phyloP scores from a whole-genome alignment of 2,888 invertebrate genomes.

The Eilema sororculum region DNA sequence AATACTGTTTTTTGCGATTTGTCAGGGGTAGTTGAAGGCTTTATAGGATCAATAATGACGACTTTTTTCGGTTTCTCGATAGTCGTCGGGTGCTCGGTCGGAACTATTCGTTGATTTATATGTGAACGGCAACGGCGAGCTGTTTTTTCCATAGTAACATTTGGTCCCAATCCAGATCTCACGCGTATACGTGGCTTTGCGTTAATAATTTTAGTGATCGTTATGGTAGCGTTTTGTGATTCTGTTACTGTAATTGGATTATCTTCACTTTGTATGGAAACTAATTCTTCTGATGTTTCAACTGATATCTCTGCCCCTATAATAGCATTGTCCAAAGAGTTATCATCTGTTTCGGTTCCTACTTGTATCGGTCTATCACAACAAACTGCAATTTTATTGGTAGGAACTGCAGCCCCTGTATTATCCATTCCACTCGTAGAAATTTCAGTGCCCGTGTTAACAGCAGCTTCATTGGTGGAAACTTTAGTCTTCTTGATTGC shows the following conservation, averaged over 20 bases:
- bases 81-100: background rate
- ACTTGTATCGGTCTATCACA: background rate
- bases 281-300: background rate
- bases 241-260: background rate
- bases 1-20: background rate
- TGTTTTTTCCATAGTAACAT: background rate
- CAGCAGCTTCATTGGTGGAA: background rate
- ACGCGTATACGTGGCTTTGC: constrained; percentile 18
- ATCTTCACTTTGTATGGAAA: background rate
- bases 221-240: background rate
- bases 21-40: background rate
- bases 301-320: constrained; percentile 17
- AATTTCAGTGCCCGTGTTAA: background rate
- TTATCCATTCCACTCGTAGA: constrained; percentile 2
- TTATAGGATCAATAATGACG: background rate
- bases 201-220: background rate
- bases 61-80: background rate
- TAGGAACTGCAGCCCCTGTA: background rate
- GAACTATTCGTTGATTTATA: background rate
- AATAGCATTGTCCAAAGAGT: background rate
- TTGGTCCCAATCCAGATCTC: background rate
- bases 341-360: background rate
- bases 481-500: background rate
- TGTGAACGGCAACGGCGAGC: background rate
- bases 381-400: background rate